Percentiles rank a stretch among this genome's conserved stretches.
phyloP scores from a whole-genome alignment of 2,797 vertebrate species.

The Heterohyrax brucei region DNA sequence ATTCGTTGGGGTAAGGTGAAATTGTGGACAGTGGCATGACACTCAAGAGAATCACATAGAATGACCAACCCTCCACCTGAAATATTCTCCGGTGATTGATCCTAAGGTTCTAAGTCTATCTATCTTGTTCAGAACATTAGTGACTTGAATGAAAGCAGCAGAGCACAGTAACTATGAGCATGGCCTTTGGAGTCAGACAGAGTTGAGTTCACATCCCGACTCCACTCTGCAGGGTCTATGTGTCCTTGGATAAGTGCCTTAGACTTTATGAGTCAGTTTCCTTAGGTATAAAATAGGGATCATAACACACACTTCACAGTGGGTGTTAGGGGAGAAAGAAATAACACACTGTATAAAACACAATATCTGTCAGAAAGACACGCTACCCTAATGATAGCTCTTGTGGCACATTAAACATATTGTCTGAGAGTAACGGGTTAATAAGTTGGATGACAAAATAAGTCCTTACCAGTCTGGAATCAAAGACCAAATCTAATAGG shows the following conservation, averaged over 20 bases:
- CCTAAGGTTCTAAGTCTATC: not conserved
- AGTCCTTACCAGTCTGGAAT: constrained; percentile 36
- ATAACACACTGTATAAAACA: rapidly evolving
- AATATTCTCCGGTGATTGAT: not conserved
- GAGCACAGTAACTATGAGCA: rapidly evolving
- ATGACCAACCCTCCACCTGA: not conserved
- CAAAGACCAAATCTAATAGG: constrained; percentile 43
- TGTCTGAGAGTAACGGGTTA: constrained; percentile 53
- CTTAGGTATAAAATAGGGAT: not conserved
- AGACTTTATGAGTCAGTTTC: not conserved
- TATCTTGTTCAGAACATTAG: not conserved
- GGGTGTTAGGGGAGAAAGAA: not conserved
- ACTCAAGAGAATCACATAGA: not conserved
- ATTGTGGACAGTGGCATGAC: not conserved
- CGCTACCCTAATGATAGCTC: not conserved
- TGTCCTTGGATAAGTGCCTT: not conserved
- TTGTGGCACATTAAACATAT: not conserved
- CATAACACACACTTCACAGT: not conserved
- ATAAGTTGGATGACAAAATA: constrained; percentile 44
- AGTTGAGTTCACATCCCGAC: not conserved
- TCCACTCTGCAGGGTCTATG: not conserved
- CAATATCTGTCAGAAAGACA: not conserved
- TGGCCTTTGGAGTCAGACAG: not conserved
- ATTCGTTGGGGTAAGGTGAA: not conserved
- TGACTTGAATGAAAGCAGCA: no score